Evolutionary conservation across 2,888 invertebrate genomes (phyloP).

Genomic region (Eretmocerus hayati): DNA sequence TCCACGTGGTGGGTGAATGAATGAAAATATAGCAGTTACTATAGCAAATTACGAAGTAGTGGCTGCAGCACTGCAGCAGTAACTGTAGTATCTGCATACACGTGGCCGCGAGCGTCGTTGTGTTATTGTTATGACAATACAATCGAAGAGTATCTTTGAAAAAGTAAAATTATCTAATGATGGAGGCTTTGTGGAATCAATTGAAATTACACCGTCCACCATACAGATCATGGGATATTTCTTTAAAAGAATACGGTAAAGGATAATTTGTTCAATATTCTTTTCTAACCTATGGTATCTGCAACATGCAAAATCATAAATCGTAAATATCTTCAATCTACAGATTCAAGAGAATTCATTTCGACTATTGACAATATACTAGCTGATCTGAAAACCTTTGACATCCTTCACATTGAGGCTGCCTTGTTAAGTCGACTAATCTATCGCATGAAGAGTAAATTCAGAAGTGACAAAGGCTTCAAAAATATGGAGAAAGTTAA

Average conservation of each 20-base stretch:
- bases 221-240: constrained; percentile 29
- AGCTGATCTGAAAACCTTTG: constrained; percentile 40
- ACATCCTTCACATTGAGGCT: constrained; percentile 52
- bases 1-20: no score
- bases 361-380: constrained; percentile 24
- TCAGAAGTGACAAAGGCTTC: constrained; percentile 54
- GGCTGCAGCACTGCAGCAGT: no score
- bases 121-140: no score
- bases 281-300: neutral
- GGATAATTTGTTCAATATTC: constrained; percentile 1
- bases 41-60: no score
- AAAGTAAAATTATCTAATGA: constrained; percentile 16
- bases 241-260: constrained; percentile 30
- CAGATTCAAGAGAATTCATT: constrained; percentile 29
- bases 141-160: no score
- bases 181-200: constrained; percentile 38
- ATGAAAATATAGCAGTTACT: no score
- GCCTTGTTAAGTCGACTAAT: constrained; percentile 53
- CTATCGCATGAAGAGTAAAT: constrained; percentile 56
- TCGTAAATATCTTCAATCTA: neutral
- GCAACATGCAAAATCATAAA: neutral
- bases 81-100: no score
- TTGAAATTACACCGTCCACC: constrained; percentile 34
- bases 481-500: constrained; percentile 53
- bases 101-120: no score